phyloP scores from a whole-genome alignment of 2,113 vertebrate species.

The Leucopsar rothschildi region DNA sequence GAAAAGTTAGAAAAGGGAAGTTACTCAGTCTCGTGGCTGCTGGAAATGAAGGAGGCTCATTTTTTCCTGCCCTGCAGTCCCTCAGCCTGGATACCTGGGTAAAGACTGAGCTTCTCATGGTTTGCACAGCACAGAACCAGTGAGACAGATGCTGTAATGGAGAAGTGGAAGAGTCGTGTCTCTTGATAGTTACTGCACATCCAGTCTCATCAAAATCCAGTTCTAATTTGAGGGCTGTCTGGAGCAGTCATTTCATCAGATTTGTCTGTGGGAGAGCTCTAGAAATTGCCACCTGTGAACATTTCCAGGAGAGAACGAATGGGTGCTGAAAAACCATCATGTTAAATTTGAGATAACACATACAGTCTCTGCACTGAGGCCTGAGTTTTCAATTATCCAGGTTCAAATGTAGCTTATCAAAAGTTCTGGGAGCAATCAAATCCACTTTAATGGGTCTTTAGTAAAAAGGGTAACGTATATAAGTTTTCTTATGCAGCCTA shows the following conservation, averaged over 20 bases:
- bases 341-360: not conserved
- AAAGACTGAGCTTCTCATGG: not conserved
- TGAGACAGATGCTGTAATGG: not conserved
- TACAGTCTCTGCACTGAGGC: not conserved
- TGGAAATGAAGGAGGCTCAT: not conserved
- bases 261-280: not conserved
- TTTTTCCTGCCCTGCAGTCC: not conserved
- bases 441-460: not conserved
- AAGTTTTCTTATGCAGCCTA: conserved; percentile 10
- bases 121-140: not conserved
- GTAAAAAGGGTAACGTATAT: not conserved
- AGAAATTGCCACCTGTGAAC: not conserved
- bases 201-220: not conserved
- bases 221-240: not conserved
- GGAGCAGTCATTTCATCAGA: not conserved
- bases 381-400: not conserved
- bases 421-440: not conserved
- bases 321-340: not conserved
- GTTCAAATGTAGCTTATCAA: not conserved
- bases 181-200: not conserved
- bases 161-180: not conserved
- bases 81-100: not conserved
- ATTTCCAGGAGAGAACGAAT: not conserved
- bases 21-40: not conserved
- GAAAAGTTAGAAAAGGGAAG: not conserved